Percentiles rank a stretch among this genome's conserved stretches.
These are phyloP conservation scores for Drosophila mimica DNA, from an alignment of 2,888 invertebrate species.

Conservation along the genomic window DNA sequence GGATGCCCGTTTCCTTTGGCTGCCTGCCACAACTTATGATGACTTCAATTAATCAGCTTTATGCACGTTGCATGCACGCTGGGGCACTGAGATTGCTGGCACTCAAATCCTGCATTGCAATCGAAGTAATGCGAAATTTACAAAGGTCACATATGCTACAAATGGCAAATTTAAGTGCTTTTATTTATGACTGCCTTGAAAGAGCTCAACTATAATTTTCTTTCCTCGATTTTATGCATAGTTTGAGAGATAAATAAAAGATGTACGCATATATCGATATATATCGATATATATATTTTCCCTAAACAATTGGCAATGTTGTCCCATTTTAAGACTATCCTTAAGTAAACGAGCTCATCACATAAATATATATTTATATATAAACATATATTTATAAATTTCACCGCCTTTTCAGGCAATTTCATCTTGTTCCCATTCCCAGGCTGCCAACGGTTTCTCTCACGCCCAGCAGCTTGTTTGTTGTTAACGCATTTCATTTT, in stretches of 20 bases:
- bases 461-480: conserved; percentile 9
- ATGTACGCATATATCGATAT: background rate
- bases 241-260: background rate
- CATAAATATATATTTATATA: background rate
- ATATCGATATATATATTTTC: background rate
- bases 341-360: background rate
- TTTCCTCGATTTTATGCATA: background rate
- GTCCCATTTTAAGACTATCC: background rate
- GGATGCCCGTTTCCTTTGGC: conserved; percentile 29
- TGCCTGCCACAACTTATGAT: conserved; percentile 66
- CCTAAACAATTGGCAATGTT: background rate
- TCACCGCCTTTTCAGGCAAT: background rate
- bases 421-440: background rate
- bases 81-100: conserved; percentile 56
- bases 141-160: conserved; percentile 5
- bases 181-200: conserved; percentile 2
- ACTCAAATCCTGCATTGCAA: conserved; percentile 27
- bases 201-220: background rate
- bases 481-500: conserved; percentile 41
- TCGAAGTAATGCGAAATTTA: conserved; percentile 9
- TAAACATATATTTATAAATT: background rate
- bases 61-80: conserved; percentile 51
- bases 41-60: conserved; percentile 77
- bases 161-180: conserved; percentile 10
- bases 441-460: background rate